Evolutionary conservation across 2,888 invertebrate species (phyloP).

Genomic region (Chesias legatella): DNA sequence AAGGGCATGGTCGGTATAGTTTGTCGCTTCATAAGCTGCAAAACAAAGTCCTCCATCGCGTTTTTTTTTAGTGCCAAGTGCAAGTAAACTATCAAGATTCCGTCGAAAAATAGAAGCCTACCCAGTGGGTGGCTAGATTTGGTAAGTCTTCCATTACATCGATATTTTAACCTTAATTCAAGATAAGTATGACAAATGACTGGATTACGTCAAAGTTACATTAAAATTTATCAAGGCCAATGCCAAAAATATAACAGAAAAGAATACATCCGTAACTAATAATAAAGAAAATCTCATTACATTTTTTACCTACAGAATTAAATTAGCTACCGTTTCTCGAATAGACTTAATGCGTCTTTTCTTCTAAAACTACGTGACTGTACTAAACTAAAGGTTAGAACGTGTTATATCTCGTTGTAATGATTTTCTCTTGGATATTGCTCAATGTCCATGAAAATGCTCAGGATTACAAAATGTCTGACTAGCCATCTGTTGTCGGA

Average conservation of each 20-base stretch:
- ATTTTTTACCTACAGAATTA: no score
- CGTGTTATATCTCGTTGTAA: background rate
- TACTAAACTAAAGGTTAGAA: background rate
- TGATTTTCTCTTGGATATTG: background rate
- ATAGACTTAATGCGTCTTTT: no score
- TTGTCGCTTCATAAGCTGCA: constrained; percentile 61
- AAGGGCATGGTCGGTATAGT: constrained; percentile 69
- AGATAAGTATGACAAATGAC: background rate
- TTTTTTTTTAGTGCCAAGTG: constrained; percentile 79
- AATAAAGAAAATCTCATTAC: no score
- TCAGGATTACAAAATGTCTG: constrained; percentile 30
- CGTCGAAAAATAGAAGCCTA: constrained; percentile 88
- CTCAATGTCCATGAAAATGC: constrained; percentile 8
- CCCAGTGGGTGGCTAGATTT: constrained; percentile 90
- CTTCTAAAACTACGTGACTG: no score
- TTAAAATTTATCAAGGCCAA: no score
- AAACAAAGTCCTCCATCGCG: constrained; percentile 65
- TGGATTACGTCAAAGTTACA: background rate
- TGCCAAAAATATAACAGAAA: no score
- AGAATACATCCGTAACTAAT: no score
- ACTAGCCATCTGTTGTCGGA: constrained; percentile 36
- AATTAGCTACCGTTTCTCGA: no score
- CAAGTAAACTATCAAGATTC: constrained; percentile 88
- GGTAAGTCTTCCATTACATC: constrained; percentile 66
- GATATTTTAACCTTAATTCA: background rate